Evolutionary conservation across 2,113 vertebrate species (phyloP), one percentile per base, ranked within the genome.

Genomic region (Actinemys pallida): DNA sequence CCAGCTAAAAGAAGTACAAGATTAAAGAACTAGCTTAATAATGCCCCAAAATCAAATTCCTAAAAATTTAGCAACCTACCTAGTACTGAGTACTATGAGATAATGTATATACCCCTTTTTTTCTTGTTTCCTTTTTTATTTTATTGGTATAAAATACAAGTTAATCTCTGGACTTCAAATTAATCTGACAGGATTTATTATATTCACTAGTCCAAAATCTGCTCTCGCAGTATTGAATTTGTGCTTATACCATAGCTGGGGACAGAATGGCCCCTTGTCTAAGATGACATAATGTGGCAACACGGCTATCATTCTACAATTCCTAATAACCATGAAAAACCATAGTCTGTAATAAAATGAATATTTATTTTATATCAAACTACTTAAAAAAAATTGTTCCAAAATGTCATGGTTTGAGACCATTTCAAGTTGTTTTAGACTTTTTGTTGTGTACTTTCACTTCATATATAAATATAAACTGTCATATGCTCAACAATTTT

Each of bases 291-390:
- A 92, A 42, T 20, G 35, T 76, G 88, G 81, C 92, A 86, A 91
- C 88, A 76, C 65, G 20, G 65, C 65, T 72, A 79, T 35, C 87
- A 82, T 95, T 96, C 88, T 29, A 92, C 92, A 94, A 96, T 47
- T 79, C 17, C 75, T 76, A 86, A 79, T 80, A 90, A 92, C 75
- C 0, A 0, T 75, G 76, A 86, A 90, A 95, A 94, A 93, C 86
- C 25, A 82, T 87, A 78, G 22, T 81, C 95, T 84, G 87, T 53
- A 24, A 84, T 62, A 47, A 49, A 83, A 49, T 1, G 19, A 93
- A 56, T 50, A 50, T 52, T 87, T 50, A 84, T 92, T 95, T 92
- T 88, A 90, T 49, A 81, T 17, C 83, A 83, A 88, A 78, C 6
- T 88, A 29, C 8, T 80, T 92, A 29, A 20, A 47, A 50, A 69